A percentile compares a stretch with the other conserved stretches of the same genome.
phyloP scores from a whole-genome alignment of 2,888 invertebrate genomes.

The Pandemis heparana region DNA sequence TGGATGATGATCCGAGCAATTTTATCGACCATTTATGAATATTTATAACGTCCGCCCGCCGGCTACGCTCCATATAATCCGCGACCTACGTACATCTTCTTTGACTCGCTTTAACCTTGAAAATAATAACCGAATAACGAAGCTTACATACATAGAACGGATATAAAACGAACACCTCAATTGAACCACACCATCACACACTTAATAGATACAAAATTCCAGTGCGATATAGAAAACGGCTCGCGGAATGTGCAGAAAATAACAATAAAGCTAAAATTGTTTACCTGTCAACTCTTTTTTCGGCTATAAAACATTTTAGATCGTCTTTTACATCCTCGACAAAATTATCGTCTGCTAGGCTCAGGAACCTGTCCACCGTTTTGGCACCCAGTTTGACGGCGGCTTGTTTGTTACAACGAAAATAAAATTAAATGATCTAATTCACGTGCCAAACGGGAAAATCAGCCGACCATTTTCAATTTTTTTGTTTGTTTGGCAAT shows the following conservation, averaged over 20 bases:
- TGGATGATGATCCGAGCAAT: constrained; percentile 37
- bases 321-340: constrained; percentile 83
- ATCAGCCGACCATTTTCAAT: constrained; percentile 63
- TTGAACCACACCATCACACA: background rate
- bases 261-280: constrained; percentile 65
- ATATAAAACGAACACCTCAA: constrained; percentile 28
- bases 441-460: constrained; percentile 75
- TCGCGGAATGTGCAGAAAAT: constrained; percentile 45
- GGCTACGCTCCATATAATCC: constrained; percentile 67
- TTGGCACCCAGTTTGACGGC: constrained; percentile 84
- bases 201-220: background rate
- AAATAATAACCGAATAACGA: constrained; percentile 52
- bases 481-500: constrained; percentile 46
- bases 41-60: constrained; percentile 66
- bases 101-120: constrained; percentile 79
- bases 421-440: constrained; percentile 52
- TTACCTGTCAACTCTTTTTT: constrained; percentile 82
- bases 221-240: background rate
- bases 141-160: constrained; percentile 6
- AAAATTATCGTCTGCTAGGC: constrained; percentile 79
- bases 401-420: constrained; percentile 60
- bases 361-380: constrained; percentile 80
- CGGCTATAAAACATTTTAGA: constrained; percentile 79
- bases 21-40: constrained; percentile 60
- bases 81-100: constrained; percentile 63